These are phyloP conservation scores for Holotrichia oblita DNA, from an alignment of 1,140 invertebrate genomes.

Conservation along the genomic window DNA sequence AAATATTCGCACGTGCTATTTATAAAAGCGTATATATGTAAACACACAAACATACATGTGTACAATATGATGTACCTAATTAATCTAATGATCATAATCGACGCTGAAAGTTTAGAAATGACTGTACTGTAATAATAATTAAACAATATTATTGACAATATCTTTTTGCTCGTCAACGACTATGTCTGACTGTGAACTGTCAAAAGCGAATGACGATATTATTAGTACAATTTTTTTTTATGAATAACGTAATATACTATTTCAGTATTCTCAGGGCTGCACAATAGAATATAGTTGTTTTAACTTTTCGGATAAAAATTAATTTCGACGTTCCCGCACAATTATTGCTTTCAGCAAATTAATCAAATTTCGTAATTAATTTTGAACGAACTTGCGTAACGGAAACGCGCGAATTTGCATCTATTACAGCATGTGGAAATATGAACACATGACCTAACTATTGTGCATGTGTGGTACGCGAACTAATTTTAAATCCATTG, in stretches of 20 bases:
- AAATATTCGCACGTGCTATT: neutral
- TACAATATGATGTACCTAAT: no score
- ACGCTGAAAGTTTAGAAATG: no score
- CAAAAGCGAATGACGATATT: no score
- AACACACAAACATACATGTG: no score
- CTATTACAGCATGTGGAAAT: neutral
- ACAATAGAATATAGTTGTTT: neutral
- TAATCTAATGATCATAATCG: no score
- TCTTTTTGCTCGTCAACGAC: no score
- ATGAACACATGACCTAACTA: neutral
- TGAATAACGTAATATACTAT: neutral
- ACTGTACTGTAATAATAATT: no score
- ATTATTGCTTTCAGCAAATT: neutral
- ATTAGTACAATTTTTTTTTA: no score
- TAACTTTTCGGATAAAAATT: neutral
- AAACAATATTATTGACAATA: no score
- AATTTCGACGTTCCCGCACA: neutral
- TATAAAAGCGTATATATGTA: neutral
- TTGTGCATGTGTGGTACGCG: neutral
- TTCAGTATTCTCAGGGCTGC: neutral
- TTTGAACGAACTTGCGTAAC: neutral
- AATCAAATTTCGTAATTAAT: slow-evolving; percentile 8
- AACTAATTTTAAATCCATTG: neutral
- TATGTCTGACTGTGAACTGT: no score
- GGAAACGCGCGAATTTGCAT: neutral